Evolutionary conservation across 1,140 invertebrate species (phyloP), one percentile per base, ranked within the genome.

Genomic region (Aphidius ervi): DNA sequence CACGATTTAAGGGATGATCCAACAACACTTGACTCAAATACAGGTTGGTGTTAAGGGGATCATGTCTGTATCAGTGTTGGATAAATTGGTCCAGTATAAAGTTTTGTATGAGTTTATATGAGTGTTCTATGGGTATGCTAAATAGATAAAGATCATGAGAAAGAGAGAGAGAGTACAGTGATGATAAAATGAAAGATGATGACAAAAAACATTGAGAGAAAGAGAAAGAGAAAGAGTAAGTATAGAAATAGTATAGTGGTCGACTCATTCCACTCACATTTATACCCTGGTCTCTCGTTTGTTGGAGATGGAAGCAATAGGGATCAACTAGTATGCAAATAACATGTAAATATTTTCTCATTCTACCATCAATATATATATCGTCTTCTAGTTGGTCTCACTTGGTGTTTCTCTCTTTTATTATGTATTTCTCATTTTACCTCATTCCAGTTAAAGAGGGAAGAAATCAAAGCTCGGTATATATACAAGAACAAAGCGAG

Each of bases 261-360:
- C 49, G 39, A 41, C 52, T 54, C 52, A 54, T 39, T 40, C 40
- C 52, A 6, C 10, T 9, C 49, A n/a, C 10, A 9, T 5, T n/a
- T 48, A 6, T 20, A 20, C 16, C 16, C 16, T 6, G 42, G 39
- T 37, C 48, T 58, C 63, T 50, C 47, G 65, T 68, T 75, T 68
- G 77, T 74, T 74, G 73, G 75, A 80, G 74, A 76, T 79, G 75
- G 77, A 79, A 80, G 78, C 77, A 79, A 79, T 80, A 80, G 77
- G 78, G 78, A 80, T 81, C 78, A 81, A 81, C 78, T 81, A 80
- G 79, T 81, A 81, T 81, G 79, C 77, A 79, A 81, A 81, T 81
- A 70, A 70, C 71, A 81, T 81, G 77, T 79, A 81, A 81, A 81
- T 81, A 80, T 78, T 75, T 16, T 71, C 71, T 75, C 77, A 76